Base-by-base conservation (phyloP, 2,888 invertebrate genomes). In the Monopis laevigella region DNA sequence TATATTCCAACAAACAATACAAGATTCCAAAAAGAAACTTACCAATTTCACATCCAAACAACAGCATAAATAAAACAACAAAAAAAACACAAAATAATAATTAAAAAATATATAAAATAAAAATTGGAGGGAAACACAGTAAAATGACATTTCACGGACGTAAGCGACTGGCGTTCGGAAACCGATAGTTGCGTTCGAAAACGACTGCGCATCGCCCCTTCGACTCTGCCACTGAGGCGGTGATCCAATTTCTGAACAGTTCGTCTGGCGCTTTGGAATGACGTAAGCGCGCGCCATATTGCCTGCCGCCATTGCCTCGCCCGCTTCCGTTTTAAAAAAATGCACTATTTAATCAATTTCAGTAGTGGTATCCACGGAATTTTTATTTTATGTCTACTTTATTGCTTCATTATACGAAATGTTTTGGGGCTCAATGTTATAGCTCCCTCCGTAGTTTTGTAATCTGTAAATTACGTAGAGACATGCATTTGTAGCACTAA, bases 181-280 rank as follows among this genome's bases (percentile, higher is more conserved):
- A 32, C n/a, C n/a, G n/a, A n/a, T n/a, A n/a, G n/a, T 5, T 17
- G 14, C 16, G 14, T 13, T 7, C 32, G 17, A 32, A 4, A 13
- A 32, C n/a, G 32, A 32, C 32, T 17, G 32, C 32, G 10, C 32
- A 2, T 6, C 14, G 13, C 32, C 32, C 32, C 32, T 13, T 26
- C 39, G 36, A 18, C 5, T 36, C 39, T 13, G n/a, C 26, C 39
- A 26, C 36, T 21, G 29, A 28, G 11, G n/a, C 5, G 12, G 11
- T 39, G 39, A 39, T 39, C 39, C 16, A 39, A 39, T 39, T 39
- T 39, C 39, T 14, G 27, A 39, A 32, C 32, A 14, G 36, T 39
- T 8, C 38, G 38, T 8, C 39, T 39, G 39, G 17, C 32, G 11
- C 13, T 32, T 27, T 26, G 13, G 27, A 27, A 27, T 39, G 39